Evolutionary conservation across 2,888 invertebrate species (phyloP).

Genomic region (Yponomeuta malinellus): DNA sequence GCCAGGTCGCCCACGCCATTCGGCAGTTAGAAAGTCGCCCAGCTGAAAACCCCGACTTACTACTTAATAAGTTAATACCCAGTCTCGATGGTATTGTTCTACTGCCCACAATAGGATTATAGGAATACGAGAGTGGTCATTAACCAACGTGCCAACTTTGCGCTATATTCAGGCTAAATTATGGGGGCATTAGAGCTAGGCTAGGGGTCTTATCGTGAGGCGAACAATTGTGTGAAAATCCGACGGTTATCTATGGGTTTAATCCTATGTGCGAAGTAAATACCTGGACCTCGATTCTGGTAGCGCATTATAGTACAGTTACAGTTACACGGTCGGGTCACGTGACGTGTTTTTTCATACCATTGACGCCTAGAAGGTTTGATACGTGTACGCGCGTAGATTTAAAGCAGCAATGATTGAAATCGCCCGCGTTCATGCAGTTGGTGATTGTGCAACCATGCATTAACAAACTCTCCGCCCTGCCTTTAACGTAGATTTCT

Average conservation of each 20-base stretch:
- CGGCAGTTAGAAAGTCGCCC: conserved; percentile 39
- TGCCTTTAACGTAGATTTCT: too few relatives aligned
- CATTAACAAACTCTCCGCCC: too few relatives aligned
- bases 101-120: conserved; percentile 43
- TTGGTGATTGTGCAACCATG: too few relatives aligned
- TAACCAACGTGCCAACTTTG: background rate
- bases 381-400: too few relatives aligned
- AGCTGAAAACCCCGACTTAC: conserved; percentile 29
- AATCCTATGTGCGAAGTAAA: background rate
- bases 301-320: too few relatives aligned
- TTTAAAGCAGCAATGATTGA: too few relatives aligned
- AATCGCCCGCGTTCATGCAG: too few relatives aligned
- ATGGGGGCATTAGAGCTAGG: background rate
- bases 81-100: conserved; percentile 38
- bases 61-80: conserved; percentile 27
- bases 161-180: background rate
- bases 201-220: background rate
- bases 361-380: too few relatives aligned
- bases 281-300: too few relatives aligned
- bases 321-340: too few relatives aligned
- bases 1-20: conserved; percentile 40
- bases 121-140: conserved; percentile 23
- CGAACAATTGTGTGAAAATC: background rate
- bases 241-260: background rate
- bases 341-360: too few relatives aligned